These are phyloP conservation scores for Pyxicephalus adspersus DNA, from an alignment of 2,113 vertebrate species.

Conservation along the genomic window DNA sequence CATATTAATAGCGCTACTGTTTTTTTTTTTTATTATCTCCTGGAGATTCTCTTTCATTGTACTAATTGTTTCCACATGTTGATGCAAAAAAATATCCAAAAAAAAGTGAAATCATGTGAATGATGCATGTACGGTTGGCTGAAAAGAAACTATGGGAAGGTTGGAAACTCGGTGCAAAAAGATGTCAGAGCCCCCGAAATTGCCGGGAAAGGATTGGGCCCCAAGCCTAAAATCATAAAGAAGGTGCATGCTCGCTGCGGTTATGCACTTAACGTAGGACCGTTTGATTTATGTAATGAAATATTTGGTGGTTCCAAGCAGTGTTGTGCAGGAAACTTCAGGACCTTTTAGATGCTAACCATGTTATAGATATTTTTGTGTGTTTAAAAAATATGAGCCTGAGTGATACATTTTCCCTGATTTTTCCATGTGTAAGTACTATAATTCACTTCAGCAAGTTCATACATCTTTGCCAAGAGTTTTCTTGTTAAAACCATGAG, in stretches of 20 bases:
- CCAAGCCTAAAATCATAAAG: constrained; percentile 3
- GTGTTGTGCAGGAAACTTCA: constrained; percentile 6
- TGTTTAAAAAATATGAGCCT: neutral
- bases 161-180: neutral
- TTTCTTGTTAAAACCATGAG: constrained; percentile 50
- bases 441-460: constrained; percentile 49
- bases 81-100: neutral
- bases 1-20: neutral
- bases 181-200: neutral
- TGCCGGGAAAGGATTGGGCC: neutral
- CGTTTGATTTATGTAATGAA: constrained; percentile 35
- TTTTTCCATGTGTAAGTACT: constrained; percentile 28
- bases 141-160: neutral
- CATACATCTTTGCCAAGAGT: constrained; percentile 49
- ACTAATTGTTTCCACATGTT: constrained; percentile 41
- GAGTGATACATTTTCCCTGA: constrained; percentile 9
- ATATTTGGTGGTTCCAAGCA: constrained; percentile 20
- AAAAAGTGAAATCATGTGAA: neutral
- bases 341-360: constrained; percentile 2
- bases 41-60: neutral
- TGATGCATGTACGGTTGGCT: neutral
- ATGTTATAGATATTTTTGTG: neutral
- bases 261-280: constrained; percentile 9
- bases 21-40: constrained; percentile 7
- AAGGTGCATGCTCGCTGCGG: neutral